Evolutionary conservation across 2,888 invertebrate species (phyloP), one percentile per base, ranked within the genome.

Genomic region (Embidobia sp.): DNA sequence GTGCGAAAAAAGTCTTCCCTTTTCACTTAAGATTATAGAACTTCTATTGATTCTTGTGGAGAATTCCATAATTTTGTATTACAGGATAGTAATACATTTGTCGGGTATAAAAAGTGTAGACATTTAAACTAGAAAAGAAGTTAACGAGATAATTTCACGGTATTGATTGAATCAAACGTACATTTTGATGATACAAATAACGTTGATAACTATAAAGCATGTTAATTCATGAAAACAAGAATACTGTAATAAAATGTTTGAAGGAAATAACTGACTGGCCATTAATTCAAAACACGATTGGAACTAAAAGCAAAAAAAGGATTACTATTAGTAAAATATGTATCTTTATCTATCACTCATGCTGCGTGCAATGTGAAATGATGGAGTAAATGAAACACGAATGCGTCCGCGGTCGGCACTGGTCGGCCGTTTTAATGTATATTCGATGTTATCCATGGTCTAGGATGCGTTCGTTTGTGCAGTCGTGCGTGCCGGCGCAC

Each of bases 391-490:
- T 13, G 40, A 53, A 55, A 72, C 63, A 44, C 18, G 53, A 53
- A 26, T 31, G 18, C 33, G 35, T 59, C 59, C 44, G 66, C 33
- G 64, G 73, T 59, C 11, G 57, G 55, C 57, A 49, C 44, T 49
- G 44, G 59, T 74, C 75, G 67, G 80, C 77, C 77, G 81, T 80
- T 85, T 84, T 84, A 85, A 85, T 85, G 84, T 84, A 83, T 82
- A 83, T 81, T 83, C 82, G 80, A 85, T 84, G 85, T 80, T 74
- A 74, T 74, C 49, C 53, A 22, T 37, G 11, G 37, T 22, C 46
- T 33, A 57, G 26, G 44, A 67, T 59, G 18, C 67, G 44, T 57
- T 55, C 63, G 48, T 57, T 61, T 61, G 69, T 46, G 53, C 69
- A 44, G 16, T 74, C 66, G 37, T 64, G 73, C 64, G 55, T 73